A percentile compares a stretch with the other conserved stretches of the same genome.
Conservation (phyloP, 2,797 vertebrate genomes). For the Dermochelys coriacea region DNA sequence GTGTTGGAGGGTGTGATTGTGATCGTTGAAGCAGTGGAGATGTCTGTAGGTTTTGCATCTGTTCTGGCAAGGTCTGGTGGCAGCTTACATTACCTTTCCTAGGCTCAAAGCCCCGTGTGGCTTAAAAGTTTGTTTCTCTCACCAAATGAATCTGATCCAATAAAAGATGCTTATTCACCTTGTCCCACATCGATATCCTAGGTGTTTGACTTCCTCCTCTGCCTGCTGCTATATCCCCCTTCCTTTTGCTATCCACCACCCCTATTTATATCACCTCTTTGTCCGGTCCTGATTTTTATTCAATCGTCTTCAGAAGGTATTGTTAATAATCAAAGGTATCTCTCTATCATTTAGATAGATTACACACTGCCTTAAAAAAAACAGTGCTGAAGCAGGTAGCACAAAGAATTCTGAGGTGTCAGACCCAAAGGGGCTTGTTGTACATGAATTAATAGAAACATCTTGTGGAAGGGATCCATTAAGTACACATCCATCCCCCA, state of each 20-base stretch:
- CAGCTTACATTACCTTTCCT: too few species aligned
- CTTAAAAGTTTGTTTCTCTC: too few species aligned
- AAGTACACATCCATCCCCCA: not conserved
- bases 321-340: not conserved
- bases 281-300: not conserved
- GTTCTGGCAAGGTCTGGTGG: too few species aligned
- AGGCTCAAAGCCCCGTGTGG: too few species aligned
- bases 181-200: not conserved
- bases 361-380: not conserved
- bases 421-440: not conserved
- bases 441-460: not conserved
- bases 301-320: not conserved
- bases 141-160: too few species aligned
- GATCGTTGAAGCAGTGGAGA: too few species aligned
- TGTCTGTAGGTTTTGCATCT: too few species aligned
- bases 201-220: not conserved
- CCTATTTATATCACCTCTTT: not conserved
- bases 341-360: not conserved
- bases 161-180: too few species aligned
- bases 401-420: not conserved
- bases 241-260: not conserved
- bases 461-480: not conserved
- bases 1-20: too few species aligned
- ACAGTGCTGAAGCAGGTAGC: not conserved
- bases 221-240: not conserved